A percentile compares a stretch with the other conserved stretches of the same genome.
These are phyloP conservation scores for Zhengitettix transpicula DNA, from an alignment of 2,888 invertebrate genomes.

Conservation along the genomic window DNA sequence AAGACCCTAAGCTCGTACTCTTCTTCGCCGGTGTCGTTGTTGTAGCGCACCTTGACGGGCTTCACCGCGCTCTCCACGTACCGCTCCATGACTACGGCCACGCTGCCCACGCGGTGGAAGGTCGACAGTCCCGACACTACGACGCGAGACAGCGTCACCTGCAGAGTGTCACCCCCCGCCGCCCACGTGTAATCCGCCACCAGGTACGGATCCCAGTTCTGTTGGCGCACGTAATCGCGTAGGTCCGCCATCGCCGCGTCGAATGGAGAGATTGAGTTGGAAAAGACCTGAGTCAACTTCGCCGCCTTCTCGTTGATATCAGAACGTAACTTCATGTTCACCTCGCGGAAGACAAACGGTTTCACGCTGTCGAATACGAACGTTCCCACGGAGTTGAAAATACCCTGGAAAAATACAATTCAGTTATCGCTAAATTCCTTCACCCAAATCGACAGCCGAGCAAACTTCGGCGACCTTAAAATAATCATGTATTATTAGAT, in stretches of 20 bases:
- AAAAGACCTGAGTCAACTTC: conserved; percentile 53
- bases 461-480: too few relatives aligned
- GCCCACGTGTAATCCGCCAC: conserved; percentile 56
- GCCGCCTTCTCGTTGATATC: conserved; percentile 60
- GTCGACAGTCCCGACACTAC: conserved; percentile 66
- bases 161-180: conserved; percentile 39
- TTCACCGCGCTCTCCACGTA: conserved; percentile 29
- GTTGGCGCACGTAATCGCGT: conserved; percentile 45
- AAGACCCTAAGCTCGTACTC: conserved; percentile 32
- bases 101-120: conserved; percentile 65
- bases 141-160: conserved; percentile 51
- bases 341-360: conserved; percentile 62
- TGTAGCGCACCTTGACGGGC: neutral
- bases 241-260: conserved; percentile 67
- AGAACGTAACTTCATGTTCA: conserved; percentile 52
- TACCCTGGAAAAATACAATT: conserved; percentile 35
- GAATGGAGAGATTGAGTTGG: conserved; percentile 71
- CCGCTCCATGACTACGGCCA: conserved; percentile 53
- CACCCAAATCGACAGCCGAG: too few relatives aligned
- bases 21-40: conserved; percentile 8
- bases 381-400: conserved; percentile 66
- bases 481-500: too few relatives aligned
- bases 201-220: conserved; percentile 56
- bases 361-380: conserved; percentile 77
- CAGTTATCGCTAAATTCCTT: too few relatives aligned